Evolutionary conservation across 2,888 invertebrate genomes (phyloP).

Genomic region (Agriopis aurantiaria): DNA sequence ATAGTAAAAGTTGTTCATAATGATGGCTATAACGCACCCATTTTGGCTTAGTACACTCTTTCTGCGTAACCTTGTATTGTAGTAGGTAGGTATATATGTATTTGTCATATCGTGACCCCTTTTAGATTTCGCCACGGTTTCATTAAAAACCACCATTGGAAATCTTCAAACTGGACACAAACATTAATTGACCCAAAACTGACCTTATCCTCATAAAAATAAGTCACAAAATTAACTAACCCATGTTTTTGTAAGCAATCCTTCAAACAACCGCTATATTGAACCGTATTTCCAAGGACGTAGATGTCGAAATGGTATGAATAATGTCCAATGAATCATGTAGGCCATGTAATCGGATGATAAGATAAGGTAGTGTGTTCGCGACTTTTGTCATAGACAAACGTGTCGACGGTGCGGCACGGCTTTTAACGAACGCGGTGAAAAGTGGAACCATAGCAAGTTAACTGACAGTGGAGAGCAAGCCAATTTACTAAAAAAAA

Average conservation of each 20-base stretch:
- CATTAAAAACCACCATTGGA: constrained; percentile 9
- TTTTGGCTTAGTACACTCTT: too few relatives aligned
- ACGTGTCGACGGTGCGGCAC: constrained; percentile 12
- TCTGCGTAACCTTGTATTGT: too few relatives aligned
- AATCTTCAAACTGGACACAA: background rate
- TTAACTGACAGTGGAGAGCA: too few relatives aligned
- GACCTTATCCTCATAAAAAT: background rate
- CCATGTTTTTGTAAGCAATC: constrained; percentile 1
- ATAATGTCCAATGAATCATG: constrained; percentile 25
- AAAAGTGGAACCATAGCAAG: too few relatives aligned
- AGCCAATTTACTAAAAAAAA: too few relatives aligned
- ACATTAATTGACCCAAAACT: background rate
- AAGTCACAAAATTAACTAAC: constrained; percentile 17
- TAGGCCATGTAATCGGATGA: constrained; percentile 40
- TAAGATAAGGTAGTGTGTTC: constrained; percentile 45
- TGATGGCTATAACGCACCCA: too few relatives aligned
- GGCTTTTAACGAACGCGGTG: background rate
- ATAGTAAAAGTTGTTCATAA: too few relatives aligned
- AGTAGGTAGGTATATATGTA: too few relatives aligned
- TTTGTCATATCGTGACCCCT: too few relatives aligned
- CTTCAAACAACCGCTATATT: background rate
- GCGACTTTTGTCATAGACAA: constrained; percentile 35
- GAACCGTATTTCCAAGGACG: background rate
- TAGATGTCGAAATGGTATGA: constrained; percentile 15
- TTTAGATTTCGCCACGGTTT: background rate